phyloP scores from a whole-genome alignment of 2,888 invertebrate species.

The Nasonovia ribisnigri region DNA sequence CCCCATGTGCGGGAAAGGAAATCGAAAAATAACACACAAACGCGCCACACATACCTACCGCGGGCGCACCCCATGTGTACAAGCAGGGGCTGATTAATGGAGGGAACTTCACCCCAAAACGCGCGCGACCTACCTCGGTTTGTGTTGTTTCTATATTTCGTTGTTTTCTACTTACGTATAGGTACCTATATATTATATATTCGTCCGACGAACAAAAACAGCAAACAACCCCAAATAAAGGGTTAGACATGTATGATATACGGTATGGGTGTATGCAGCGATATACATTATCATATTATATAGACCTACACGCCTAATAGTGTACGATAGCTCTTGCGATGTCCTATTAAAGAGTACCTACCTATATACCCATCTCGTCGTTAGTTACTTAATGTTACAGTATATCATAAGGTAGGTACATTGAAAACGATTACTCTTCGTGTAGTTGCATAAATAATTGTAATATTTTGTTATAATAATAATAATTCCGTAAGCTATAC shows the following conservation, averaged over 20 bases:
- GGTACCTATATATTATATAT: not conserved
- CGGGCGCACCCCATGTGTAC: not conserved
- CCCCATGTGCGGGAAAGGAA: not conserved
- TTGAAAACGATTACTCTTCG: not conserved
- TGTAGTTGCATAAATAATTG: not conserved
- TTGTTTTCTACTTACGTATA: not conserved
- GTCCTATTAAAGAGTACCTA: not conserved
- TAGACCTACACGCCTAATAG: not conserved
- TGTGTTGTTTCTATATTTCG: constrained; percentile 21
- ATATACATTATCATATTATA: not conserved
- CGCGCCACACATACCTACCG: constrained; percentile 1
- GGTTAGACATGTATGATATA: not conserved
- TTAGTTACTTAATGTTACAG: too few relatives aligned
- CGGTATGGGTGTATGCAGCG: not conserved
- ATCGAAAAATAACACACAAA: constrained; percentile 44
- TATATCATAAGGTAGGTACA: too few relatives aligned
- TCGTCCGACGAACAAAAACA: constrained; percentile 26
- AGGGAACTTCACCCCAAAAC: constrained; percentile 2
- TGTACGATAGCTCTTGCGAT: not conserved
- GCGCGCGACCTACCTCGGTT: constrained; percentile 39
- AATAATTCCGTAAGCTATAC: too few relatives aligned
- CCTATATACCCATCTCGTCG: not conserved
- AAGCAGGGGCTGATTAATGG: constrained; percentile 50
- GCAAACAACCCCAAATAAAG: not conserved
- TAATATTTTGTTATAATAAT: too few relatives aligned